Base-by-base conservation (phyloP, 2,888 invertebrate genomes). In the Sphecodes monilicornis region DNA sequence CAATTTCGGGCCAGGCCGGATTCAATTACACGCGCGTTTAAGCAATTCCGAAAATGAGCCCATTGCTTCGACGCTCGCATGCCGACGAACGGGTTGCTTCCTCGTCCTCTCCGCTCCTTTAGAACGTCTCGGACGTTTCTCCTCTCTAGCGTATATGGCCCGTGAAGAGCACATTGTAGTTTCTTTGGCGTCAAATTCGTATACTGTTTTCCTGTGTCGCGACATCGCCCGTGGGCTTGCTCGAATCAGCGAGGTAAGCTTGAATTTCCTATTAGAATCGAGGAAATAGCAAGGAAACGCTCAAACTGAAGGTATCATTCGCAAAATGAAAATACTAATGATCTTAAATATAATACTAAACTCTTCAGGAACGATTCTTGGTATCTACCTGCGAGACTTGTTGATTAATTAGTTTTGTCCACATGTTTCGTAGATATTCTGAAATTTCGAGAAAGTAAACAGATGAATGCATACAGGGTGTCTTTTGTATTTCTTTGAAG, bases 1-100 rank as follows among this genome's bases (percentile, higher is more conserved):
- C 86, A 78, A 85, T 85, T 80, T 86, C 82, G 85, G 85, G 76
- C 50, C 78, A 71, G 81, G 69, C 18, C 36, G 70, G 82, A 79
- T 73, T 84, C 80, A 84, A 80, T 89, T 88, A 89, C 84, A 82
- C 86, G 83, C 81, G 80, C 82, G 87, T 88, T 84, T 88, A 88
- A 89, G 88, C 86, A 86, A 86, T 86, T 85, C 85, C 78, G 86
- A 81, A 86, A 82, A 79, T 79, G 86, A 72, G 80, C 76, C 80
- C 70, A 57, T 57, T 43, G 74, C 77, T 41, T 46, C 54, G 50
- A 41, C 18, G 41, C 50, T 50, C 76, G 39, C 66, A n/a, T 39
- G 16, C 22, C 43, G 36, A 11, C 36, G 76, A 76, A 5, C 39
- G 26, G 50, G 68, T 68, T 54, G 26, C 18, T 29, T 41, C 64